A percentile compares a stretch with the other conserved stretches of the same genome.
Conservation (phyloP, 2,888 invertebrate species). For the Brachypalpus laphriformis region DNA sequence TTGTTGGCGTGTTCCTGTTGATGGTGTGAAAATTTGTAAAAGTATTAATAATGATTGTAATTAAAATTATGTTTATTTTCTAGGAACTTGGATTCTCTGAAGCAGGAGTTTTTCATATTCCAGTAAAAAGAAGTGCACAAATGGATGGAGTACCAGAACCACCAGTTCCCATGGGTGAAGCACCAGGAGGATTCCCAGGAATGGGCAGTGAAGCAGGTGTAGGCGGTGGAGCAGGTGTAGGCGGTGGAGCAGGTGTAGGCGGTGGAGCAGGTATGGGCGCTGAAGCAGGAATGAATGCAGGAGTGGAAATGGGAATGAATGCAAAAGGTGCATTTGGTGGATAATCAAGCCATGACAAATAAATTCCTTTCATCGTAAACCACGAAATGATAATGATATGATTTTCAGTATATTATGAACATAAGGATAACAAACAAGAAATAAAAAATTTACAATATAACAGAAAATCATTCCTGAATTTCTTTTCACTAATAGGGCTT, state of each 20-base stretch:
- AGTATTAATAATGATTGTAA: neutral
- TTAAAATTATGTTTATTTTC: neutral
- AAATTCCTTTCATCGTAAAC: too few relatives aligned
- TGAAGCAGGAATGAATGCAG: neutral
- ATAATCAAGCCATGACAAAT: too few relatives aligned
- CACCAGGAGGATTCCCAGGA: neutral
- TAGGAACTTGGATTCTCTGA: constrained; percentile 26
- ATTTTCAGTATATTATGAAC: too few relatives aligned
- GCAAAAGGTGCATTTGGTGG: too few relatives aligned
- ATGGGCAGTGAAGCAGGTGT: neutral
- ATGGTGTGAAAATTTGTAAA: constrained; percentile 16
- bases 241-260: neutral
- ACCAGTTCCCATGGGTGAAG: too few relatives aligned
- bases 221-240: neutral
- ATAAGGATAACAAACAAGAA: too few relatives aligned
- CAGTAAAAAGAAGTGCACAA: constrained; percentile 30
- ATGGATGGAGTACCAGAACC: neutral
- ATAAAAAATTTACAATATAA: too few relatives aligned
- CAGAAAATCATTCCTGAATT: too few relatives aligned
- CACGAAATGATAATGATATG: too few relatives aligned
- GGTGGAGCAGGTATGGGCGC: neutral
- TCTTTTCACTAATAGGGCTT: too few relatives aligned
- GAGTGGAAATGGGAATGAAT: too few relatives aligned
- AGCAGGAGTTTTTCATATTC: neutral
- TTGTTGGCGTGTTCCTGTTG: constrained; percentile 32